Conservation (phyloP, 2,113 vertebrate genomes). For the Clinocottus analis region DNA sequence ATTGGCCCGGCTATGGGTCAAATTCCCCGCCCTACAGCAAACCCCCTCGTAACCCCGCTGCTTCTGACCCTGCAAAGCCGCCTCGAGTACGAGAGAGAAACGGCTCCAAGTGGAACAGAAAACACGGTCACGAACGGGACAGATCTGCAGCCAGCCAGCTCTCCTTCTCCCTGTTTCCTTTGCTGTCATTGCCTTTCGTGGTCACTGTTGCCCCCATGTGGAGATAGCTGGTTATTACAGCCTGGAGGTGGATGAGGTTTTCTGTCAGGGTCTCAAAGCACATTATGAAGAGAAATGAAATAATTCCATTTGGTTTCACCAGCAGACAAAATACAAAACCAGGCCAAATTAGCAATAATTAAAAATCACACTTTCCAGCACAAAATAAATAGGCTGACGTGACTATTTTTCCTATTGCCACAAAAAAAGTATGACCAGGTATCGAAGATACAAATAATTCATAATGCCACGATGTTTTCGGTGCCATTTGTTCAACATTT, state of each 20-base stretch:
- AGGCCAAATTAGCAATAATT: constrained; percentile 69
- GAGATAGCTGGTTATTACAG: constrained; percentile 77
- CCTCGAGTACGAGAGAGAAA: constrained; percentile 75
- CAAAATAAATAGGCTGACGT: constrained; percentile 29
- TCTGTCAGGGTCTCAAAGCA: constrained; percentile 57
- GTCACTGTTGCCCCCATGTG: constrained; percentile 66
- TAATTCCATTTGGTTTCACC: constrained; percentile 65
- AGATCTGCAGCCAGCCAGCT: constrained; percentile 58
- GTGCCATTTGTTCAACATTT: constrained; percentile 31
- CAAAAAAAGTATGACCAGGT: constrained; percentile 10
- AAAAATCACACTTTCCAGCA: constrained; percentile 51
- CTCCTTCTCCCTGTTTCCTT: constrained; percentile 39
- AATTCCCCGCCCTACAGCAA: constrained; percentile 74
- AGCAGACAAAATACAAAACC: constrained; percentile 49
- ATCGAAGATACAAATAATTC: constrained; percentile 23
- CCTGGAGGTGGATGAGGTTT: constrained; percentile 9
- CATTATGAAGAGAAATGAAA: constrained; percentile 41
- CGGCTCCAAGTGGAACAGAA: constrained; percentile 77
- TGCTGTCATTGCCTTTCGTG: constrained; percentile 58
- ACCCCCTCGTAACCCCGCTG: constrained; percentile 65
- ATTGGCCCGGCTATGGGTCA: constrained; percentile 83
- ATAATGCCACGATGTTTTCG: constrained; percentile 24
- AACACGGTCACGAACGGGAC: constrained; percentile 68
- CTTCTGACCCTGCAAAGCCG: constrained; percentile 69
- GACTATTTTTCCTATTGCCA: constrained; percentile 40